A percentile compares a stretch with the other conserved stretches of the same genome.
Conservation (phyloP, 2,797 vertebrate genomes). For the Sebastes aleutianus region DNA sequence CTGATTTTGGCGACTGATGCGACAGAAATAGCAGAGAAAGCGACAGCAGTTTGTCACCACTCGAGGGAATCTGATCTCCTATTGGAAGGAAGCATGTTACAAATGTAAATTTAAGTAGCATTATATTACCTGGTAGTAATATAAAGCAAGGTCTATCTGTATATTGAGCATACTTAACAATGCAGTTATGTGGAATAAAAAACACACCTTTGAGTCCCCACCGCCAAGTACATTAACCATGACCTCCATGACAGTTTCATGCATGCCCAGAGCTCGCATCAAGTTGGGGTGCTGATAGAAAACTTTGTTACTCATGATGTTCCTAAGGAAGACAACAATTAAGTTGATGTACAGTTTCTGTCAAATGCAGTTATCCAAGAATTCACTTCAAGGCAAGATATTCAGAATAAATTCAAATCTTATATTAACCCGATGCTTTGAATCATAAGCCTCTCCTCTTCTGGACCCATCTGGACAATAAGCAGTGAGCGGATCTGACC, state of each 20-base stretch:
- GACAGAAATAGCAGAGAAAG: slow-evolving; percentile 97
- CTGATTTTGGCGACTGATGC: slow-evolving; percentile 96
- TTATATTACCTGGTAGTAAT: background rate
- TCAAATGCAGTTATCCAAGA: background rate
- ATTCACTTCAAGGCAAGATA: background rate
- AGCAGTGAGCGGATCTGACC: slow-evolving; percentile 95
- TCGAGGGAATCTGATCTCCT: slow-evolving; percentile 96
- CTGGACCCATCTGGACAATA: slow-evolving; percentile 97
- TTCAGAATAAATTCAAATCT: background rate
- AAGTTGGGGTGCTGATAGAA: slow-evolving; percentile 97
- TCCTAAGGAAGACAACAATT: slow-evolving; percentile 72
- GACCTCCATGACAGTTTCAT: slow-evolving; percentile 97
- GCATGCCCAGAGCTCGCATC: slow-evolving; percentile 96
- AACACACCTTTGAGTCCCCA: slow-evolving; percentile 90
- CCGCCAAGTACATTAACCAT: slow-evolving; percentile 97
- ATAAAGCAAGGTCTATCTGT: background rate
- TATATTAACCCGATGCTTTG: slow-evolving; percentile 93
- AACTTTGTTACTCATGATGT: slow-evolving; percentile 97
- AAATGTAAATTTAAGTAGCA: background rate
- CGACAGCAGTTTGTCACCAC: slow-evolving; percentile 98
- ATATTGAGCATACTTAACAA: background rate
- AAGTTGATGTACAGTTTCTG: background rate
- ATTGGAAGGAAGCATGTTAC: slow-evolving; percentile 9
- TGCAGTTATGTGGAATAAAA: background rate
- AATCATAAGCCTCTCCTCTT: slow-evolving; percentile 97